A percentile compares a stretch with the other conserved stretches of the same genome.
These are phyloP conservation scores for Coptodon rendalli DNA, from an alignment of 2,113 vertebrate genomes.

Conservation along the genomic window DNA sequence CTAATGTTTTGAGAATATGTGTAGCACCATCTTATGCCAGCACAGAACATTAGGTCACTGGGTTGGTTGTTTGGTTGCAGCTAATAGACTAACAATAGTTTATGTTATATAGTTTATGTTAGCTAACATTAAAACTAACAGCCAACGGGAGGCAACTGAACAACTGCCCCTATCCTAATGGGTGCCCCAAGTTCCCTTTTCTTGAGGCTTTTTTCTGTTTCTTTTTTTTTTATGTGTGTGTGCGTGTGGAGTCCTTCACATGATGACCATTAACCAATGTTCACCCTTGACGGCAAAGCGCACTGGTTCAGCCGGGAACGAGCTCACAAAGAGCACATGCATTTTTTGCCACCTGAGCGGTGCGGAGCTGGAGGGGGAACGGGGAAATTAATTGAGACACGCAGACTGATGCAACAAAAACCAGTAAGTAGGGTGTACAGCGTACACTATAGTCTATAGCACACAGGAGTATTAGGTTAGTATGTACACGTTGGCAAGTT, in stretches of 20 bases:
- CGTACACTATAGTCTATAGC: not conserved
- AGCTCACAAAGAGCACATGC: not conserved
- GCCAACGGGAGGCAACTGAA: not conserved
- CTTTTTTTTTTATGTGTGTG: not conserved
- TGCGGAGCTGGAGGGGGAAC: rapidly evolving
- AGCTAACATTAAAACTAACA: not conserved
- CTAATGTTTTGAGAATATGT: not conserved
- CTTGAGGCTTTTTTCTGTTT: not conserved
- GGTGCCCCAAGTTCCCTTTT: not conserved
- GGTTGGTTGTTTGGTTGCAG: not conserved
- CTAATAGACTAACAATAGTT: not conserved
- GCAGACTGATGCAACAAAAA: not conserved
- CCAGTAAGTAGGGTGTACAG: not conserved
- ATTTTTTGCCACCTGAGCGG: not conserved
- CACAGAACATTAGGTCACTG: not conserved
- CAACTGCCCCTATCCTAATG: not conserved
- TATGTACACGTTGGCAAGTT: not conserved
- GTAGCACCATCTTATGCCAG: not conserved
- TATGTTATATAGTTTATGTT: not conserved
- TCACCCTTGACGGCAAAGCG: not conserved
- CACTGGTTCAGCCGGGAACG: not conserved
- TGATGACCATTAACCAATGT: not conserved
- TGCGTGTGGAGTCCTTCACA: not conserved
- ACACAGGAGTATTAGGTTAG: not conserved
- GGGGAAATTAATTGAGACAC: not conserved